Evolutionary conservation across 2,888 invertebrate genomes (phyloP).

Genomic region (Malachius bipustulatus): DNA sequence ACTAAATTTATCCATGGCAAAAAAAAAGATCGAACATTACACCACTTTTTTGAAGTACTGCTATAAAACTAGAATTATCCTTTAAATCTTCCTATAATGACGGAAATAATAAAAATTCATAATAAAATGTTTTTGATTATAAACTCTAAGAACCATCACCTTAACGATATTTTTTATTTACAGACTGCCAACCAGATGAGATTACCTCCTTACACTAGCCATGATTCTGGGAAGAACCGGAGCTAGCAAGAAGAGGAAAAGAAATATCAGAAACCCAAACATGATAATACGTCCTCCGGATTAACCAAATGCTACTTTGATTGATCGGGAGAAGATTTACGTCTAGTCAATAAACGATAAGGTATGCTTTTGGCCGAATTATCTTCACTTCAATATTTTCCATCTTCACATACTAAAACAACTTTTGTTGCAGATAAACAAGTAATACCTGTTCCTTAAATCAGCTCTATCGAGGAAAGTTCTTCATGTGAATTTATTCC

Average conservation of each 20-base stretch:
- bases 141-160: no score
- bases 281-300: constrained; percentile 31
- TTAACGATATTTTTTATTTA: no score
- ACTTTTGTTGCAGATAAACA: not conserved
- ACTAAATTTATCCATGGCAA: no score
- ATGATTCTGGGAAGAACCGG: not conserved
- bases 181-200: not conserved
- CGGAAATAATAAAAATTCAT: no score
- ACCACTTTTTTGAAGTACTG: no score
- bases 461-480: constrained; percentile 1
- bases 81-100: no score
- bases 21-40: no score
- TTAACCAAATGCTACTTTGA: constrained; percentile 12
- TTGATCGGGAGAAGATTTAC: not conserved
- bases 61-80: no score
- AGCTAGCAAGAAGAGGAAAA: not conserved
- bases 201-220: not conserved
- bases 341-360: not conserved
- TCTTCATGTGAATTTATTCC: not conserved
- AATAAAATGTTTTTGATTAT: no score
- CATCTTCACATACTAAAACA: constrained; percentile 1
- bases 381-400: not conserved
- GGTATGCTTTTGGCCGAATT: not conserved
- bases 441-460: no score
- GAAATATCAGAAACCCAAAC: constrained; percentile 17